Evolutionary conservation across 2,888 invertebrate species (phyloP), one percentile per base, ranked within the genome.

Genomic region (Monoplex corrugatus): DNA sequence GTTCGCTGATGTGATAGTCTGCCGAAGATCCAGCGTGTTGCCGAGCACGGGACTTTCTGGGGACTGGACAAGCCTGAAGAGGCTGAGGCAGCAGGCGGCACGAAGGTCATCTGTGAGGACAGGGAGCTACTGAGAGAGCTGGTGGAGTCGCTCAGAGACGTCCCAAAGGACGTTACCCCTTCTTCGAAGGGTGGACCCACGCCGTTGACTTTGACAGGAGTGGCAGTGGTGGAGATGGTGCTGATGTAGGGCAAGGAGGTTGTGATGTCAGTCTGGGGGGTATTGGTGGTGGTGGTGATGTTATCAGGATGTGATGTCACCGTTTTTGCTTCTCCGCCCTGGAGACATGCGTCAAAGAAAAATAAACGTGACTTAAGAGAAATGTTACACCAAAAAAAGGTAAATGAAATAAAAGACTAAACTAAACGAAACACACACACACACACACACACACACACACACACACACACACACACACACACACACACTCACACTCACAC

Each of bases 81-180:
- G 83, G 83, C 45, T 6, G 85, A 84, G 32, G 44, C 45, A 6
- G 19, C 57, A 13, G 23, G 57, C 0, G 57, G 16, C 57, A 23
- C 28, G 80, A 6, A n/a, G 43, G 40, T 43, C 16, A 13, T n/a
- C 38, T 35, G 35, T 19, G n/a, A 38, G 44, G 84, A 84, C 50
- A 83, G 89, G 63, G 57, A 78, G 8, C 90, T 89, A 50, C 86
- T 90, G 87, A 87, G 89, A 32, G 89, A 87, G 35, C 90, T 90
- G 72, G 87, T 90, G 13, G 90, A 84, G 63, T 89, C 90, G 50
- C 28, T 50, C 35, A 43, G 68, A 1, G 88, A 28, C 38, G 87
- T 72, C 5, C 92, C 91, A 86, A 92, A 92, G 16, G 92, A 92
- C 82, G 92, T 92, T 16, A 92, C 92, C 16, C 90, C 91, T 38